Conservation (phyloP, 2,113 vertebrate genomes). For the Ciconia boyciana region DNA sequence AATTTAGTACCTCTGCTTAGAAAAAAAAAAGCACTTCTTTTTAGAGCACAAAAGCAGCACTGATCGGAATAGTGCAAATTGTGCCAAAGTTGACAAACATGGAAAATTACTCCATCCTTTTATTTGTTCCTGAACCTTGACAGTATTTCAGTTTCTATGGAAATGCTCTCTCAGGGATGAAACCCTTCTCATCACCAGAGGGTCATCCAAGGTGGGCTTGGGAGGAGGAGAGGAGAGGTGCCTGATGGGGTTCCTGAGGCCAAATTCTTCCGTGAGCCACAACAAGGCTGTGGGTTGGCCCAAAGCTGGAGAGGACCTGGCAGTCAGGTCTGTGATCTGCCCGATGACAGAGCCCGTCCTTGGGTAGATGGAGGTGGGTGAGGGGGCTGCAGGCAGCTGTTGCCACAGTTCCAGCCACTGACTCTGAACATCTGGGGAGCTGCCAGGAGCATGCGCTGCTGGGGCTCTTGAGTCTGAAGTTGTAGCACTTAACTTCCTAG, state of each 20-base stretch:
- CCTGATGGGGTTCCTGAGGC: not conserved
- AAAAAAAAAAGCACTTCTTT: not conserved
- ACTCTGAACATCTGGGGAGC: not conserved
- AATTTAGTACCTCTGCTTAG: not conserved
- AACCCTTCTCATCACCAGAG: not conserved
- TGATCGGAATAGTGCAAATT: not conserved
- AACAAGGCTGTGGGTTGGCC: not conserved
- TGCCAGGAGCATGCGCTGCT: not conserved
- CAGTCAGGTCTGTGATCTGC: not conserved
- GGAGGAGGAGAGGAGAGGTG: not conserved
- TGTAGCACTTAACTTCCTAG: constrained; percentile 23
- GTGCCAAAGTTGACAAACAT: constrained; percentile 38
- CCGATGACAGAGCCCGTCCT: rapidly evolving
- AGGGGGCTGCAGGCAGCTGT: not conserved
- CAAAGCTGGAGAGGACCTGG: not conserved
- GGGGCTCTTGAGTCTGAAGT: constrained; percentile 5
- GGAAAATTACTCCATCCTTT: constrained; percentile 28
- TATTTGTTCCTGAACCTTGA: not conserved
- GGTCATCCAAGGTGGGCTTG: not conserved
- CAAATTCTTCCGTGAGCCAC: not conserved
- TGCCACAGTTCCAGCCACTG: not conserved
- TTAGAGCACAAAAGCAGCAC: not conserved
- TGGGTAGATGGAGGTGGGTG: not conserved
- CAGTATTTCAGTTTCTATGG: constrained; percentile 27
- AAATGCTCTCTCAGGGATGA: not conserved